A percentile compares a stretch with the other conserved stretches of the same genome.
Conservation (phyloP, 2,113 vertebrate genomes). For the Lontra canadensis region DNA sequence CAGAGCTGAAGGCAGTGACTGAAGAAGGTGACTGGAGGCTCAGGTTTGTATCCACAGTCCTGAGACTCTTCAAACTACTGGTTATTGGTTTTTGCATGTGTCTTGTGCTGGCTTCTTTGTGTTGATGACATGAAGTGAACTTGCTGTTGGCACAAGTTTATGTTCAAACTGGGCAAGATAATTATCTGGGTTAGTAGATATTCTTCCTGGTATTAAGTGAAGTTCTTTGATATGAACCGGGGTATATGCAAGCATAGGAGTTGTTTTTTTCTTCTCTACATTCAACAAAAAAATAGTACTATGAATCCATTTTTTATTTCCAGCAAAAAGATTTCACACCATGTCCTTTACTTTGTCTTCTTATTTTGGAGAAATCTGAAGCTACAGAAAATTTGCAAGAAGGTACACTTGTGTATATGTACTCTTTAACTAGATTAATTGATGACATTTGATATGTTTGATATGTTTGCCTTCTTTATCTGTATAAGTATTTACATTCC, state of each 20-base stretch:
- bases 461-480: background rate
- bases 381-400: background rate
- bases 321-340: background rate
- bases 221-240: background rate
- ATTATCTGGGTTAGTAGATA: background rate
- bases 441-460: background rate
- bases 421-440: background rate
- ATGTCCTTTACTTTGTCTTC: background rate
- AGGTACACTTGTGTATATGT: background rate
- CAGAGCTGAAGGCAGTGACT: background rate
- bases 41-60: background rate
- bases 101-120: background rate
- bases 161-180: background rate
- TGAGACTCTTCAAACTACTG: background rate
- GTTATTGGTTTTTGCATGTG: background rate
- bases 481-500: background rate
- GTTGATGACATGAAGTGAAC: background rate
- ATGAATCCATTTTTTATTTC: background rate
- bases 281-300: background rate
- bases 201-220: background rate
- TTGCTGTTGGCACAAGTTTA: background rate
- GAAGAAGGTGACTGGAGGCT: background rate
- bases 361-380: background rate
- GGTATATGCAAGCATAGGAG: background rate
- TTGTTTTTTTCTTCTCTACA: background rate